phyloP scores from a whole-genome alignment of 2,797 vertebrate genomes.

The Catamblyrhynchus diadema region DNA sequence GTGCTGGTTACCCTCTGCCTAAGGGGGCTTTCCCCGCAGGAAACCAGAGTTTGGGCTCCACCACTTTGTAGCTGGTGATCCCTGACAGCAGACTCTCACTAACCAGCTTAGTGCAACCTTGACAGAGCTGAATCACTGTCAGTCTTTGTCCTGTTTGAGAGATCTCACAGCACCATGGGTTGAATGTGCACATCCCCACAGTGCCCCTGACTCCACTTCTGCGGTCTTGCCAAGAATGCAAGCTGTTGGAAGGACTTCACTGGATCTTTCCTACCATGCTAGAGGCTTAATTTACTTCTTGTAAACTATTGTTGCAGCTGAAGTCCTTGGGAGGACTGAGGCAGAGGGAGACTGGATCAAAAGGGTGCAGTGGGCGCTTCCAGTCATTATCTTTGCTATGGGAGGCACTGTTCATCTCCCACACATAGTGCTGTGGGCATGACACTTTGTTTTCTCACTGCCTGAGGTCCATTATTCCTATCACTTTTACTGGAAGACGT shows the following conservation, averaged over 20 bases:
- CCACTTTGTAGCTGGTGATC: not conserved
- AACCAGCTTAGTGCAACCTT: not conserved
- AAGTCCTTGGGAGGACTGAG: not conserved
- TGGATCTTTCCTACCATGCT: not conserved
- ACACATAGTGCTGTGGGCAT: not conserved
- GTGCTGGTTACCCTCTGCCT: not conserved
- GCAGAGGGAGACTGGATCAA: not conserved
- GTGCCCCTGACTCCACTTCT: not conserved
- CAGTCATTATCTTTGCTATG: not conserved
- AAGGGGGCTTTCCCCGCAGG: not conserved
- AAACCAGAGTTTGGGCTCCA: not conserved
- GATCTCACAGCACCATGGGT: not conserved
- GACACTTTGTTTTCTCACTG: not conserved
- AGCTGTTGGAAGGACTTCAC: not conserved
- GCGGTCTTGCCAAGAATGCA: not conserved
- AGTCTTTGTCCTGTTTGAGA: not conserved
- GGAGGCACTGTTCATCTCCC: not conserved
- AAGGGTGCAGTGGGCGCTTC: not conserved
- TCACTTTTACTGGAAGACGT: conserved; percentile 5
- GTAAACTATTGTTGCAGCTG: not conserved
- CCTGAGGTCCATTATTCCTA: not conserved
- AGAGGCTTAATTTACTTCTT: not conserved
- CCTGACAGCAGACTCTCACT: not conserved
- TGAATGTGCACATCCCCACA: not conserved
- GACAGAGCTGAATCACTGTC: not conserved